These are phyloP conservation scores for Cantharis rustica DNA, from an alignment of 2,888 invertebrate species.

Conservation along the genomic window DNA sequence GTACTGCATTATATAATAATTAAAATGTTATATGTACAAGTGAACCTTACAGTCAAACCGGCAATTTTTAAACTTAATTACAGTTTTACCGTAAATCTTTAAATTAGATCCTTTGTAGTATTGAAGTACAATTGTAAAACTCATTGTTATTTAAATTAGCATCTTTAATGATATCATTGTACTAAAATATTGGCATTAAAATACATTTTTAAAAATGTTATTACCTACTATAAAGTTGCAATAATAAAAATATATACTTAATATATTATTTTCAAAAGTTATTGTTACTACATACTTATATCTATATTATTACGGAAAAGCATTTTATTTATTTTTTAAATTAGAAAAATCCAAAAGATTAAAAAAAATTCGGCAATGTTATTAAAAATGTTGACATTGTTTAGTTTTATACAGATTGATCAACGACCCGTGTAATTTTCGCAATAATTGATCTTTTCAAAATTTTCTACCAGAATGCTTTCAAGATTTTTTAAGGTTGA, in stretches of 20 bases:
- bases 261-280: background rate
- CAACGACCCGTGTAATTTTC: background rate
- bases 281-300: background rate
- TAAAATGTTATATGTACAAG: too few relatives aligned
- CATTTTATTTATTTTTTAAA: background rate
- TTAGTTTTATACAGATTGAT: background rate
- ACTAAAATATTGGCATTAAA: background rate
- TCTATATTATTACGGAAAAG: background rate
- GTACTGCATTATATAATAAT: too few relatives aligned
- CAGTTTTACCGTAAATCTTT: background rate
- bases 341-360: background rate
- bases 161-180: background rate
- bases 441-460: background rate
- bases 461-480: background rate
- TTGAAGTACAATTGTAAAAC: background rate
- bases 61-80: too few relatives aligned
- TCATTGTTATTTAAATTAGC: background rate
- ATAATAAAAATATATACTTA: background rate
- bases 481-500: background rate
- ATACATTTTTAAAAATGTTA: background rate
- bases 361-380: background rate
- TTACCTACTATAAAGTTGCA: background rate
- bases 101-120: background rate
- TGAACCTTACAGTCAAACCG: too few relatives aligned
- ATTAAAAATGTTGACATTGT: background rate